Conservation (phyloP, 2,113 vertebrate genomes). For the Tor tambroides region DNA sequence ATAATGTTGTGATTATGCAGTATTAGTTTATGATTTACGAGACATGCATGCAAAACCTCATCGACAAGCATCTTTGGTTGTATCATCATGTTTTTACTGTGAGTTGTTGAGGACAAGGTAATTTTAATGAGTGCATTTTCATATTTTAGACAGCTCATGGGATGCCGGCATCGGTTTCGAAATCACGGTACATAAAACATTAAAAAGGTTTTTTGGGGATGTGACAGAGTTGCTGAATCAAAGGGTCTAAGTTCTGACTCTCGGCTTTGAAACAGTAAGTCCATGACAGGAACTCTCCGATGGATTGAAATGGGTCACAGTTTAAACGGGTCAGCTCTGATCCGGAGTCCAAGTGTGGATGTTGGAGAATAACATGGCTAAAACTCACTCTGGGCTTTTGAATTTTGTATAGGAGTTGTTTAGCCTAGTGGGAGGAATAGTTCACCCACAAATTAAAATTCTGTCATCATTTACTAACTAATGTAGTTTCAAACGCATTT, state of each 20-base stretch:
- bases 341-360: conserved; percentile 16
- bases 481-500: background rate
- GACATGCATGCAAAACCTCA: background rate
- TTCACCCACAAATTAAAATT: conserved; percentile 7
- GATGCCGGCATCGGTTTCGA: conserved; percentile 23
- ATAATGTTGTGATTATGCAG: conserved; percentile 6
- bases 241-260: conserved; percentile 21
- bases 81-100: background rate
- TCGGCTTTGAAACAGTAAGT: conserved; percentile 26
- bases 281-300: background rate
- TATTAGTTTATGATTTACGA: conserved; percentile 3
- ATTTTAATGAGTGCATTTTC: conserved; percentile 27
- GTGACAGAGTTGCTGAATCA: conserved; percentile 34
- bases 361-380: background rate
- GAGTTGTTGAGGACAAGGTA: background rate
- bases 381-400: background rate
- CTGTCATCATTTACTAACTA: background rate
- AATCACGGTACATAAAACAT: conserved; percentile 43
- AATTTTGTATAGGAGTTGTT: background rate
- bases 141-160: conserved; percentile 11
- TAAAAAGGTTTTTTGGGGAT: conserved; percentile 32
- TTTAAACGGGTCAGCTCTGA: conserved; percentile 38
- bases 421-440: background rate
- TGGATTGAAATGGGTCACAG: conserved; percentile 35
- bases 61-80: background rate